Evolutionary conservation across 2,888 invertebrate genomes (phyloP).

Genomic region (Nomada lathburiana): DNA sequence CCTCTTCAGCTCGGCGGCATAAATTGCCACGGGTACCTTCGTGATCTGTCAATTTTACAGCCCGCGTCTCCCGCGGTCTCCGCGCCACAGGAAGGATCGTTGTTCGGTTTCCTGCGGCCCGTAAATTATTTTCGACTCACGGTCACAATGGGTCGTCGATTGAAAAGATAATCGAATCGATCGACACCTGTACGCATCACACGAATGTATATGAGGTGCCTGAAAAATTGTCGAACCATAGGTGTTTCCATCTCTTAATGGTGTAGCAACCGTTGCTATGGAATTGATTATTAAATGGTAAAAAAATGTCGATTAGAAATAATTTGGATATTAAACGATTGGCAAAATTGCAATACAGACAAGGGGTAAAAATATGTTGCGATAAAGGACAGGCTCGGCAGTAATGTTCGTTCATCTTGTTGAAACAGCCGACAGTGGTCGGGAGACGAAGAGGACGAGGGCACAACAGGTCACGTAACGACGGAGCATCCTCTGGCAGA

Average conservation of each 20-base stretch:
- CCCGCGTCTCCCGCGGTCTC: conserved; percentile 25
- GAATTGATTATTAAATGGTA: not conserved
- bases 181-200: not conserved
- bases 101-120: conserved; percentile 26
- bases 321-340: not conserved
- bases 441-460: conserved; percentile 77
- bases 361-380: too few species aligned
- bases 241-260: not conserved
- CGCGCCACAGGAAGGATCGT: conserved; percentile 33
- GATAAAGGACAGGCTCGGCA: not conserved
- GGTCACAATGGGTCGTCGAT: conserved; percentile 43
- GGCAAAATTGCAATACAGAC: too few species aligned
- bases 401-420: conserved; percentile 19
- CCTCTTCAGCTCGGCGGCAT: conserved; percentile 50
- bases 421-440: conserved; percentile 78
- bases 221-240: not conserved
- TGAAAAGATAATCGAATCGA: conserved; percentile 36
- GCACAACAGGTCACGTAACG: conserved; percentile 70
- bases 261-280: not conserved
- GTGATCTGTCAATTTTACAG: conserved; percentile 62
- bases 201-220: not conserved
- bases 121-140: conserved; percentile 35
- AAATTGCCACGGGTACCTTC: conserved; percentile 42
- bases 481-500: conserved; percentile 80
- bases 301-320: not conserved